Conservation (phyloP, 2,888 invertebrate species). For the Drosophila melanocephala region DNA sequence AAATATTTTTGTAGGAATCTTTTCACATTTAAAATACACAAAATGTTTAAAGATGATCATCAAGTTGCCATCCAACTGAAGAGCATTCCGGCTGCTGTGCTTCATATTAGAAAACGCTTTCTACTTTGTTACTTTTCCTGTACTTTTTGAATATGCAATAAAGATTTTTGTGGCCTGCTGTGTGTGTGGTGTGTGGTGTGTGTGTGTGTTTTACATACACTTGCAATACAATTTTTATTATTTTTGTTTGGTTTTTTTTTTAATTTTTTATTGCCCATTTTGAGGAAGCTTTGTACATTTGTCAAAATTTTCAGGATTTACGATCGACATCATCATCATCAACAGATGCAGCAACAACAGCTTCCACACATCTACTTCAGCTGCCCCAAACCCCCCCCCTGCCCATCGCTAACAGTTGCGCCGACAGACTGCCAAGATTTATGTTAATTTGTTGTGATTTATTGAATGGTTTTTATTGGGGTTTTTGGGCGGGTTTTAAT, state of each 20-base stretch:
- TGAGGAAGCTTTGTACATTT: slow-evolving; percentile 74
- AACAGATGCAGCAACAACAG: slow-evolving; percentile 54
- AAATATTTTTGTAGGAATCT: neutral
- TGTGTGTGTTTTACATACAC: slow-evolving; percentile 9
- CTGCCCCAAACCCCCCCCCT: neutral
- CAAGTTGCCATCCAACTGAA: slow-evolving; percentile 6
- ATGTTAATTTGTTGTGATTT: slow-evolving; percentile 82
- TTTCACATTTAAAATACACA: neutral
- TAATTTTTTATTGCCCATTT: slow-evolving; percentile 80
- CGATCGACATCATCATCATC: slow-evolving; percentile 80
- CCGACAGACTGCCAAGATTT: slow-evolving; percentile 75
- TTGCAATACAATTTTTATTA: slow-evolving; percentile 49
- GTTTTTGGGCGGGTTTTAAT: slow-evolving; percentile 56
- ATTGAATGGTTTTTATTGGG: slow-evolving; percentile 81
- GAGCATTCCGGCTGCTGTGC: slow-evolving; percentile 35
- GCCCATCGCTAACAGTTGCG: slow-evolving; percentile 14
- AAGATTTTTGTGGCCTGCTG: slow-evolving; percentile 52
- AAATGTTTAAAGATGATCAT: neutral
- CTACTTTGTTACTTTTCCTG: slow-evolving; percentile 9
- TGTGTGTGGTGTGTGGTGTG: slow-evolving; percentile 9
- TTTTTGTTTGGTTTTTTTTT: slow-evolving; percentile 38
- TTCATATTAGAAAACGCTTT: neutral
- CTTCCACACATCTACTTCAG: slow-evolving; percentile 9
- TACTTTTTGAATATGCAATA: slow-evolving; percentile 46
- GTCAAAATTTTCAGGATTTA: slow-evolving; percentile 79